phyloP scores from a whole-genome alignment of 2,113 vertebrate genomes.

The Falcunculus frontatus region DNA sequence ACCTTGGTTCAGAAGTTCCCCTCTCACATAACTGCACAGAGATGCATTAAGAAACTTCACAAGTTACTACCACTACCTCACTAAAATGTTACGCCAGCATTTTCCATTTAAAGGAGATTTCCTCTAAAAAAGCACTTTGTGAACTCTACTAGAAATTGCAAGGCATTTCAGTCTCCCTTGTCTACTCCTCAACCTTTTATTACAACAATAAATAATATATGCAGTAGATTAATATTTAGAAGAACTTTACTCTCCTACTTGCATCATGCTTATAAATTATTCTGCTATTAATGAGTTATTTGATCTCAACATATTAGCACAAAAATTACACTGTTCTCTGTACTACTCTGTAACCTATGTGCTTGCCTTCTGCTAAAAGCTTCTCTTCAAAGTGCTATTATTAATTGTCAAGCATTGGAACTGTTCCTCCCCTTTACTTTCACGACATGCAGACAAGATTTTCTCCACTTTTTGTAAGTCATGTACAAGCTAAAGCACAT shows the following conservation, averaged over 20 bases:
- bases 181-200: neutral
- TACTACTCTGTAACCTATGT: neutral
- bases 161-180: neutral
- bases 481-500: neutral
- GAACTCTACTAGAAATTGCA: neutral
- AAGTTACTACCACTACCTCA: neutral
- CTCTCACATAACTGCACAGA: neutral
- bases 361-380: constrained; percentile 6
- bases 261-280: neutral
- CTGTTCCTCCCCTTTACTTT: neutral
- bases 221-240: neutral
- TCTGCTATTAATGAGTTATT: neutral
- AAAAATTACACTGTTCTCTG: neutral
- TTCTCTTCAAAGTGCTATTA: neutral
- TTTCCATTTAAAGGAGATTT: neutral
- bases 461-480: neutral
- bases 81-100: neutral
- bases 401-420: neutral
- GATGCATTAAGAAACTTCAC: neutral
- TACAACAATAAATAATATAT: neutral
- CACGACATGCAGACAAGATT: neutral
- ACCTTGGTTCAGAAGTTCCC: neutral
- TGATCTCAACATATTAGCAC: neutral
- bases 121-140: neutral
- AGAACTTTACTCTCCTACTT: neutral